Evolutionary conservation across 2,888 invertebrate genomes (phyloP), one percentile per base, ranked within the genome.

Genomic region (Drosophila maculinotata): DNA sequence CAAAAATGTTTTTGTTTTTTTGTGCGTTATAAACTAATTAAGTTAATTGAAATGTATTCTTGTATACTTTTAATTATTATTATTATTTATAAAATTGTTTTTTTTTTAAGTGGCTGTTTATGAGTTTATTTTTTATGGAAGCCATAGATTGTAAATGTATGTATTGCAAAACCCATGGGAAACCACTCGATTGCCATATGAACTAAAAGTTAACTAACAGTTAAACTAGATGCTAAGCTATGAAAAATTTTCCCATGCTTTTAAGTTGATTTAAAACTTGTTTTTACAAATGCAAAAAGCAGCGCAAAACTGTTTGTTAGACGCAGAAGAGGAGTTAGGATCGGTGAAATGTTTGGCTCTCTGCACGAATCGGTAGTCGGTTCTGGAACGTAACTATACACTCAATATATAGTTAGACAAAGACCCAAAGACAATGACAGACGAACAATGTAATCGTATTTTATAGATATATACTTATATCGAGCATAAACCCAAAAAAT

Each of bases 251-350:
- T 85, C 58, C 81, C 86, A 79, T 72, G 83, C 57, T 62, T 66
- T 47, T 31, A 9, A 39, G 23, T 36, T 31, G 1, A 45, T 15
- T 20, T 3, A 3, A 20, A 14, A 35, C n/a, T 23, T 38, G 8
- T 9, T 15, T 33, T 6, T 60, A 17, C 39, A 49, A 42, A 47
- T 49, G 31, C 48, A 26, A 38, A 23, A 80, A 78, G 76, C 44
- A 51, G 67, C 65, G 68, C 71, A 70, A 36, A 71, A 85, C 82
- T 81, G 68, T 44, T 65, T 87, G 87, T 81, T 81, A 81, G 81
- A 85, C 87, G 81, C 81, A 85, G 66, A 64, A 69, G 33, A 41
- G 64, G 53, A 51, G 44, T 73, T 58, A 67, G 41, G 23, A 51
- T 51, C 36, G 36, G 23, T 49, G 12, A 12, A 33, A 26, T n/a